Evolutionary conservation across 2,888 invertebrate genomes (phyloP).

Genomic region (Apodemia hepburni): DNA sequence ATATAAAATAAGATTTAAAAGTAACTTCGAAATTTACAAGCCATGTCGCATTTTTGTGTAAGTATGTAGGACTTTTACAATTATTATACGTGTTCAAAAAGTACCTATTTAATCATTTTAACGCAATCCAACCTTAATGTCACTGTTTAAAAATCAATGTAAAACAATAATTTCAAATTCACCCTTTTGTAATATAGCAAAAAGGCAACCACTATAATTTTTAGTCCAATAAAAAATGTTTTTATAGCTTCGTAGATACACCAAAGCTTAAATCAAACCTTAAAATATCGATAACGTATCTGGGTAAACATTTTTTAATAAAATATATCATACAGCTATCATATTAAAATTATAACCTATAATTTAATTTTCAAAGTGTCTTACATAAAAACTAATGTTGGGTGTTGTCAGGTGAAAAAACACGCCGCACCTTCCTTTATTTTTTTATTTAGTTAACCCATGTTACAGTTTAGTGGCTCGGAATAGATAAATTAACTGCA

Average conservation of each 20-base stretch:
- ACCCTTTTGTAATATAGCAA: not conserved
- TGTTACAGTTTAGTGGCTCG: constrained; percentile 54
- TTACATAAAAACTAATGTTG: constrained; percentile 60
- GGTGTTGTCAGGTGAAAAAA: constrained; percentile 71
- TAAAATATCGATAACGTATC: constrained; percentile 56
- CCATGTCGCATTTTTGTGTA: too few species aligned
- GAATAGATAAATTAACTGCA: constrained; percentile 55
- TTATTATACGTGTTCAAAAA: too few species aligned
- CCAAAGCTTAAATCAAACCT: constrained; percentile 17
- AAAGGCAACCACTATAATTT: constrained; percentile 1
- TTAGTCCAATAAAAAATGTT: constrained; percentile 3
- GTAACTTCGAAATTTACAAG: too few species aligned
- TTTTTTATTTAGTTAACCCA: constrained; percentile 54
- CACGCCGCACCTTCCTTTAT: constrained; percentile 64
- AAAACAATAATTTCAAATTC: not conserved
- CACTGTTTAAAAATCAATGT: not conserved
- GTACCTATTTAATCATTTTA: too few species aligned
- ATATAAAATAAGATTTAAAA: too few species aligned
- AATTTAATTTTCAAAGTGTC: constrained; percentile 76
- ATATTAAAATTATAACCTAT: constrained; percentile 78
- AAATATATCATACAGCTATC: constrained; percentile 76
- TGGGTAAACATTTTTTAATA: constrained; percentile 45
- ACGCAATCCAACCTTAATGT: too few species aligned
- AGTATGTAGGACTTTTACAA: too few species aligned
- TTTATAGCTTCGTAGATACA: not conserved